These are phyloP conservation scores for Erannis defoliaria DNA, from an alignment of 2,888 invertebrate genomes.

Conservation along the genomic window DNA sequence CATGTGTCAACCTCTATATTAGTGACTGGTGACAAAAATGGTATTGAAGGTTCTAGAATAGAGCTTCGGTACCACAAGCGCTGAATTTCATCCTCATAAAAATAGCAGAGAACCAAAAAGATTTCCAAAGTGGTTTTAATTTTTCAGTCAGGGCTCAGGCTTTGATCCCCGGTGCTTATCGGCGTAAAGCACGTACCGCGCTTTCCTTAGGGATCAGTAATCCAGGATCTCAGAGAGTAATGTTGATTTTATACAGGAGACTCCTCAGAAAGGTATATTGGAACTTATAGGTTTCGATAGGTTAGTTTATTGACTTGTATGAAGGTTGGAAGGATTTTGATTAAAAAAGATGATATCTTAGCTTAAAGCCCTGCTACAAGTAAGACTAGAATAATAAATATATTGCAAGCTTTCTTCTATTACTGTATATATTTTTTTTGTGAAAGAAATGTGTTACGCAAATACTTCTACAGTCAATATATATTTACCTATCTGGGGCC, in stretches of 20 bases:
- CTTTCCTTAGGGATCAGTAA: conserved; percentile 53
- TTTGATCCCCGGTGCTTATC: conserved; percentile 54
- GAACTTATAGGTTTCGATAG: conserved; percentile 14
- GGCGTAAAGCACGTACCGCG: conserved; percentile 54
- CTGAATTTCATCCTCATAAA: conserved; percentile 1
- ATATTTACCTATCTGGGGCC: no score
- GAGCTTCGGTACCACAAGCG: neutral
- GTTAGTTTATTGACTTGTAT: conserved; percentile 13
- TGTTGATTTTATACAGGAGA: conserved; percentile 50
- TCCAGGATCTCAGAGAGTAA: conserved; percentile 49
- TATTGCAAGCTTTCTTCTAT: no score
- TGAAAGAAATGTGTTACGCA: no score
- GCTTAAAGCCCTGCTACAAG: no score
- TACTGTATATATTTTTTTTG: no score
- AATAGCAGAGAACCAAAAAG: conserved; percentile 20
- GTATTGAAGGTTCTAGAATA: no score
- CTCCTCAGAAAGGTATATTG: conserved; percentile 31
- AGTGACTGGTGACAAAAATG: no score
- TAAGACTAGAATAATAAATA: no score
- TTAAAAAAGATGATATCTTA: no score
- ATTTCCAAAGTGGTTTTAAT: conserved; percentile 53
- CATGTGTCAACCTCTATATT: no score
- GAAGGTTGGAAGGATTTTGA: neutral
- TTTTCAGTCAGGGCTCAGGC: conserved; percentile 57
- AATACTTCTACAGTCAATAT: no score